A percentile compares a stretch with the other conserved stretches of the same genome.
These are phyloP conservation scores for Anarrhichthys ocellatus DNA, from an alignment of 2,113 vertebrate species.

Conservation along the genomic window DNA sequence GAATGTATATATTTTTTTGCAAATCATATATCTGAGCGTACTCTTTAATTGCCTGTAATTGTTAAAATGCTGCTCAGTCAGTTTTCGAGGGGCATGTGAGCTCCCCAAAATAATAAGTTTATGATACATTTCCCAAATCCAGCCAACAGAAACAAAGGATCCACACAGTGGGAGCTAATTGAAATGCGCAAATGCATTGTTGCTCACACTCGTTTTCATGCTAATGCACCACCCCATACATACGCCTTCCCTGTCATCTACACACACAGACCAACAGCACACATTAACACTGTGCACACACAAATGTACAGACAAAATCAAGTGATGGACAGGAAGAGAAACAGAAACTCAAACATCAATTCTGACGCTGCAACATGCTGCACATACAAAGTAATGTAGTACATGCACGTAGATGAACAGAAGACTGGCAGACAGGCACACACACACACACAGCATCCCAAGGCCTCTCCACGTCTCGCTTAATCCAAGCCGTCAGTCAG, in stretches of 20 bases:
- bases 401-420: slow-evolving; percentile 44
- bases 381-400: slow-evolving; percentile 64
- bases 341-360: slow-evolving; percentile 48
- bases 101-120: slow-evolving; percentile 40
- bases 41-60: slow-evolving; percentile 48
- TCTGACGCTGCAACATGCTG: slow-evolving; percentile 53
- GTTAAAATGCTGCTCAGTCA: slow-evolving; percentile 38
- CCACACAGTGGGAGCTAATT: slow-evolving; percentile 67
- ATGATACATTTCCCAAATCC: slow-evolving; percentile 49
- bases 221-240: slow-evolving; percentile 25
- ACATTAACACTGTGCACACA: slow-evolving; percentile 4
- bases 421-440: slow-evolving; percentile 57
- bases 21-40: slow-evolving; percentile 22
- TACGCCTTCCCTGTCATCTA: slow-evolving; percentile 30
- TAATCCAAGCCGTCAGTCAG: slow-evolving; percentile 79
- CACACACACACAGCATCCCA: slow-evolving; percentile 59
- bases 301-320: slow-evolving; percentile 38
- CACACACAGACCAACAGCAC: background rate
- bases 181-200: slow-evolving; percentile 73
- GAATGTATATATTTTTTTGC: slow-evolving; percentile 21
- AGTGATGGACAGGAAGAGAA: slow-evolving; percentile 47
- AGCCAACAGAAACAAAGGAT: slow-evolving; percentile 58
- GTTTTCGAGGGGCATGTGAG: slow-evolving; percentile 11
- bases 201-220: slow-evolving; percentile 59
- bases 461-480: slow-evolving; percentile 70